Evolutionary conservation across 2,888 invertebrate genomes (phyloP).

Genomic region (Agrenia bidenticulata): DNA sequence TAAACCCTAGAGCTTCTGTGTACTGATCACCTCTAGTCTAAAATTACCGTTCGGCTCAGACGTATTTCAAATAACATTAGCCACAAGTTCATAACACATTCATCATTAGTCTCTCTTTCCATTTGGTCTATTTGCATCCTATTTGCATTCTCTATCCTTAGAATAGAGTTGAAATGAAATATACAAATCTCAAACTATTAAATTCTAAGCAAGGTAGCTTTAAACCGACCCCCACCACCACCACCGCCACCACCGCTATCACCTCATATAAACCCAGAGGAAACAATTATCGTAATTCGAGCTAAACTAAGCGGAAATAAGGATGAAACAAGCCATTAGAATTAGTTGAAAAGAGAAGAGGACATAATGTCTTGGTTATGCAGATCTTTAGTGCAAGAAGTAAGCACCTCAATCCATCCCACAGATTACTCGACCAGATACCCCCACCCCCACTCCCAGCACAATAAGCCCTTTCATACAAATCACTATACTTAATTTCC

Average conservation of each 20-base stretch:
- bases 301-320: not conserved
- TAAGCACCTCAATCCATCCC: not conserved
- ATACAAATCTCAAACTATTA: too few species aligned
- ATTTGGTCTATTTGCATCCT: too few species aligned
- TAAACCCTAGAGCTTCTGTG: too few species aligned
- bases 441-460: not conserved
- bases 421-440: not conserved
- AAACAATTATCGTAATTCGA: slow-evolving; percentile 6
- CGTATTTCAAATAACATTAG: too few species aligned
- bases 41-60: too few species aligned
- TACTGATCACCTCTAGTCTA: too few species aligned
- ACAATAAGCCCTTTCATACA: slow-evolving; percentile 7
- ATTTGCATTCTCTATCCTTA: too few species aligned
- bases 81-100: too few species aligned
- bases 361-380: not conserved
- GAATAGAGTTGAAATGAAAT: not conserved
- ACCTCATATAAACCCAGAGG: not conserved
- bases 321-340: slow-evolving; percentile 4
- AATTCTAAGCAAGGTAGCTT: too few species aligned
- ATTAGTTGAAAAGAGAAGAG: not conserved
- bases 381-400: not conserved
- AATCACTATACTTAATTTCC: slow-evolving; percentile 5
- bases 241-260: too few species aligned
- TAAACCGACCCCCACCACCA: too few species aligned
- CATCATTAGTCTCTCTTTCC: too few species aligned